Base-by-base conservation (phyloP, 2,888 invertebrate species). In the Pollenia griseotomentosa region DNA sequence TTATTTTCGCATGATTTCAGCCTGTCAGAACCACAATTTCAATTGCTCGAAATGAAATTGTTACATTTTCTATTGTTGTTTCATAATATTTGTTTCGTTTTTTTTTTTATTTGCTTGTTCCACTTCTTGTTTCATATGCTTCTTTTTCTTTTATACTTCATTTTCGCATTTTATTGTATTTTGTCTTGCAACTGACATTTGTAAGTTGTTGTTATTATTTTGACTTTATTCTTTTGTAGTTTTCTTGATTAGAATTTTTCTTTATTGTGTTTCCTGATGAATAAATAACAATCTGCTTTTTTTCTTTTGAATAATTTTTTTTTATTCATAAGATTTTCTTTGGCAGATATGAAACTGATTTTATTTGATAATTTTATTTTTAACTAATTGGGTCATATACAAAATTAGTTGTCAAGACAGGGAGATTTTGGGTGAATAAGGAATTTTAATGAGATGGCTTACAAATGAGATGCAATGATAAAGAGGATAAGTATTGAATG, bases 121-220 rank as follows among this genome's bases (percentile, higher is more conserved):
- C 74, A 78, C 63, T 79, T 83, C 74, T 84, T 51, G 16, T 71
- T 80, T 59, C 55, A 59, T 71, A 33, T 33, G 46, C 65, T 53
- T 84, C 33, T 10, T 44, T 16, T 19, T 74, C 40, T 51, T 78
- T 44, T 11, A 71, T 57, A 57, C 48, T 63, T 63, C 10, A 59
- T 42, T 46, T 57, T 57, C 42, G 19, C 57, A 57, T 73, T 73
- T 73, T 77, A 51, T 85, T 77, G n/a, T 59, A 51, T 74, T 61
- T 84, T 82, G 74, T 84, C 73, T 84, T 81, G 87, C 81, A 87
- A 82, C 78, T 84, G 87, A 87, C 87, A 82, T 87, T 84, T 84
- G 16, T 78, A 74, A 82, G 71, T 82, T 84, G 77, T 84, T 87
- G 84, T 87, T 86, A 83, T 63, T 81, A 81, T 87, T 84, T 84